These are phyloP conservation scores for Babylonia areolata DNA, from an alignment of 1,140 invertebrate genomes.

Conservation along the genomic window DNA sequence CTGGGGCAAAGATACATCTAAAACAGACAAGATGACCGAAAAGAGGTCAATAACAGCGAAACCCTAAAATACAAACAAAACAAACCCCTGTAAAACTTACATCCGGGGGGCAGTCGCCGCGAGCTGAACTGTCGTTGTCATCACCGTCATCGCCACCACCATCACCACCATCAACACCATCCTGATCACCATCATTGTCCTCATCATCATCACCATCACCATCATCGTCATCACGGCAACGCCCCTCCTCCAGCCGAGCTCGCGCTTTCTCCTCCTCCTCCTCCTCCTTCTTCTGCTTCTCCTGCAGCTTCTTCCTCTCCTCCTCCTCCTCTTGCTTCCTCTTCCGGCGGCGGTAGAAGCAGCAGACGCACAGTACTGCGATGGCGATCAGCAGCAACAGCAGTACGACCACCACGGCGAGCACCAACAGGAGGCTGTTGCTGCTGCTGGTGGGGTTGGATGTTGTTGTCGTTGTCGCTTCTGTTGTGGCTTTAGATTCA, in stretches of 20 bases:
- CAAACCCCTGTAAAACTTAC: too few relatives aligned
- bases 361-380: neutral
- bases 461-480: too few relatives aligned
- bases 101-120: conserved; percentile 10
- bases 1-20: too few relatives aligned
- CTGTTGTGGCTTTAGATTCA: too few relatives aligned
- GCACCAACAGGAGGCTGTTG: neutral
- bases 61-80: neutral
- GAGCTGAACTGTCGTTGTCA: neutral
- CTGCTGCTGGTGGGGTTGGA: neutral
- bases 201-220: too few relatives aligned
- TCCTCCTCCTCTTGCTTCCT: neutral
- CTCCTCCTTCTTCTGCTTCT: conserved; percentile 13
- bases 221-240: too few relatives aligned
- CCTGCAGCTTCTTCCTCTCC: neutral
- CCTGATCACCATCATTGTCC: neutral
- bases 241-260: neutral
- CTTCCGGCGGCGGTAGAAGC: neutral
- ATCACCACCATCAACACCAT: too few relatives aligned
- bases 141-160: too few relatives aligned
- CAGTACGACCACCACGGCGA: conserved; percentile 1
- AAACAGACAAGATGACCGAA: too few relatives aligned
- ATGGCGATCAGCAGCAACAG: conserved; percentile 14
- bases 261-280: neutral
- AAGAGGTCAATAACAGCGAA: too few relatives aligned